Evolutionary conservation across 2,113 vertebrate species (phyloP), one percentile per base, ranked within the genome.

Genomic region (Maccullochella peelii): DNA sequence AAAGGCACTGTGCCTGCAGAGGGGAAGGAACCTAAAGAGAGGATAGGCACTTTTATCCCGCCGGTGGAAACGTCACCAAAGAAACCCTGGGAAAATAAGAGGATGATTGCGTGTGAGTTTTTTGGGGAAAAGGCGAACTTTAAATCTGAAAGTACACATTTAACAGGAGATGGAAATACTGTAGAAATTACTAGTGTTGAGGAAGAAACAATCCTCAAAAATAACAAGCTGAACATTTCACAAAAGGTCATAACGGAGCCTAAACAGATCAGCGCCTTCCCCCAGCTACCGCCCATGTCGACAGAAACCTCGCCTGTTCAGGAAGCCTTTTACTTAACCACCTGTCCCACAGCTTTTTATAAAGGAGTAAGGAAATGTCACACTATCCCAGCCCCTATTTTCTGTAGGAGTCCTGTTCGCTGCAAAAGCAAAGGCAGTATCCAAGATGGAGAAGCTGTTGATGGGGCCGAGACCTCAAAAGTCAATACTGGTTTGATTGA

Each of bases 391-490:
- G 77, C 79, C 1, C 94, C 89, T 4, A 80, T 77, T 74, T 79
- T 95, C 65, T 94, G 92, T 57, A 86, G 30, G 55, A 96, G 95
- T 83, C 96, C 96, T 21, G 84, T 92, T 57, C 86, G 33, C 66
- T 89, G 63, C 50, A 94, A 89, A 73, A 90, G 76, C 52, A 90
- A 82, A 82, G 63, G 54, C 2, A 25, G 11, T 69, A 10, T 57
- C 4, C 59, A 67, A 73, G 44, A 66, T 38, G 44, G 8, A 67
- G 49, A 73, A 59, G 3, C 20, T 10, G 23, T 21, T 27, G 27
- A 9, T 23, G 30, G 5, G 7, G 23, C 16, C 0, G 18, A 71
- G 18, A 62, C 9, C 23, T 72, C 62, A 5, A 63, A 77, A 36
- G 62, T 85, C 9, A 81, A 47, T 42, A 50, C 50, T 1, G 44